Base-by-base conservation (phyloP, 1,140 invertebrate genomes). In the Sycophila sp. region DNA sequence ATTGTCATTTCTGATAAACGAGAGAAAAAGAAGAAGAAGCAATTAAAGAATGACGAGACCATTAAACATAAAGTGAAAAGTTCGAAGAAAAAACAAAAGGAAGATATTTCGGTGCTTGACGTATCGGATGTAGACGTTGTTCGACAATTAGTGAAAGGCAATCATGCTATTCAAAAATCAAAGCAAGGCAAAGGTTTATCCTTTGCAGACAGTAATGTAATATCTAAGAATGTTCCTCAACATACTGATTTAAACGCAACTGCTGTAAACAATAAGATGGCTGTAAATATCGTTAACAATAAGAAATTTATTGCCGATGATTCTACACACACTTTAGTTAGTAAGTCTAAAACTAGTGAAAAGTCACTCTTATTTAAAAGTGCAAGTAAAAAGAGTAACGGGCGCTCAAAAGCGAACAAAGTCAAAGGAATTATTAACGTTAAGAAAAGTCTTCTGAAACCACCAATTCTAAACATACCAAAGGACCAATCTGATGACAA, bases 41-140 rank as follows among this genome's bases (percentile, higher is more conserved):
- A 71, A 1, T 58, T 76, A 0, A 80, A 81, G 22, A 73, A 71
- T 45, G 56, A 34, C 0, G 77, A 80, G 1, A 53, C 63, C 36
- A 83, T 78, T 22, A 80, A 77, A 38, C 11, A 47, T 4, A 81
- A 77, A 56, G 64, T 64, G 4, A 79, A 73, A 51, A 58, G 60
- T 30, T 26, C 59, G 8, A 69, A 65, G 6, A 83, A 78, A 58
- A 81, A 81, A 63, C 56, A 68, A 0, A 76, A 81, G 59, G 8
- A 47, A 5, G 72, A 80, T 51, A 13, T 72, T 2, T 70, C 76
- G 17, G 40, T 77, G 0, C 81, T 85, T 6, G 83, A 85, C 67
- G 78, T 83, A 0, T 83, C 82, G 0, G 81, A 85, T 63, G 73
- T 76, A 1, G 74, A 79, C 45, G 81, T 82, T 0, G 80, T 84